Conservation (phyloP, 1,140 invertebrate genomes). For the Meloidogyne hapla region DNA sequence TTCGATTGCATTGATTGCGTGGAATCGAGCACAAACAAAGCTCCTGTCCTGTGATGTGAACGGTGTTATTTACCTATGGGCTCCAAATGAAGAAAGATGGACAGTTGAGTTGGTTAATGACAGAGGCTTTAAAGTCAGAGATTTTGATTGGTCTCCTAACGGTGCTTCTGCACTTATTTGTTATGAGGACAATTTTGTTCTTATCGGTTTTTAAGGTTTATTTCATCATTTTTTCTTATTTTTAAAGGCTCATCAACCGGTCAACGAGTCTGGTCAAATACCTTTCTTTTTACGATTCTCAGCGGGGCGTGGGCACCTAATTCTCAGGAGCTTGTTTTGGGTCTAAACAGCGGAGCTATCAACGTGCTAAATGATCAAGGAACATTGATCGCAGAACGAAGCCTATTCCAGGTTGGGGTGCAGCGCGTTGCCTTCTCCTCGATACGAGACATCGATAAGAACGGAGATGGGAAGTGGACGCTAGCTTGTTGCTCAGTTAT, state of each 20-base stretch:
- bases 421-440: constrained; percentile 47
- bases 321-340: constrained; percentile 78
- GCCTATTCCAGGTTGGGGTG: constrained; percentile 44
- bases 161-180: constrained; percentile 96
- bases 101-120: constrained; percentile 98
- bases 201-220: constrained; percentile 52
- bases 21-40: constrained; percentile 98
- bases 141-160: constrained; percentile 97
- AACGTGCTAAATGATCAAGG: constrained; percentile 62
- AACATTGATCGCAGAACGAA: constrained; percentile 53
- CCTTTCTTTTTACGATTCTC: constrained; percentile 87
- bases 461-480: constrained; percentile 52
- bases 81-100: constrained; percentile 94
- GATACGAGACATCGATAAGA: constrained; percentile 25
- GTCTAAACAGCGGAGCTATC: constrained; percentile 51
- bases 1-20: constrained; percentile 88
- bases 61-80: constrained; percentile 97
- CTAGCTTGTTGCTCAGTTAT: constrained; percentile 50
- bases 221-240: not conserved
- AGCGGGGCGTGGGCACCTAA: constrained; percentile 96
- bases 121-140: constrained; percentile 70
- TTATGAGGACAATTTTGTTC: constrained; percentile 71
- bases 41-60: constrained; percentile 93
- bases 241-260: constrained; percentile 80
- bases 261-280: constrained; percentile 95